A percentile compares a stretch with the other conserved stretches of the same genome.
phyloP scores from a whole-genome alignment of 2,113 vertebrate species.

The Sus scrofa region DNA sequence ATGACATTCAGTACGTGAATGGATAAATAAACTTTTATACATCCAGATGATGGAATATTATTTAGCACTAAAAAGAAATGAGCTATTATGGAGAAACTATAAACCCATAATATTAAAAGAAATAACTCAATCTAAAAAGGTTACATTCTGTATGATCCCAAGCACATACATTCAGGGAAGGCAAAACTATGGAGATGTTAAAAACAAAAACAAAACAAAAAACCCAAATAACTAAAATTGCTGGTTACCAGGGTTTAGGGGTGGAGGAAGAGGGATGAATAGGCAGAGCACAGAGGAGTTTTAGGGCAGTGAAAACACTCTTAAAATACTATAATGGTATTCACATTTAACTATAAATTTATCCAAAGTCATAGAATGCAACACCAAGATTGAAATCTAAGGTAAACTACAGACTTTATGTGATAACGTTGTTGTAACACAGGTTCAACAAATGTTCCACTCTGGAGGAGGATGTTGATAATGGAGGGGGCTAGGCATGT shows the following conservation, averaged over 20 bases:
- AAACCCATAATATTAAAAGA: not conserved
- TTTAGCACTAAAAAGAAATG: not conserved
- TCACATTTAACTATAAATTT: not conserved
- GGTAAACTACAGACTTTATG: not conserved
- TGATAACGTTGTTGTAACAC: not conserved
- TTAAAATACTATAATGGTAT: not conserved
- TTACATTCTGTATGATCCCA: not conserved
- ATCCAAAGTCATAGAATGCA: not conserved
- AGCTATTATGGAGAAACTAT: not conserved
- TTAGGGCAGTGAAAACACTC: constrained; percentile 13
- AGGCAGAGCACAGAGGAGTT: not conserved
- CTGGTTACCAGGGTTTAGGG: not conserved
- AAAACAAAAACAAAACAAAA: no score
- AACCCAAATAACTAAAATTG: not conserved
- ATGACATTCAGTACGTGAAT: not conserved
- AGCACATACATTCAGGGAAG: not conserved
- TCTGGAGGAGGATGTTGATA: not conserved
- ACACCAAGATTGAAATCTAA: not conserved
- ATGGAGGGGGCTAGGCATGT: not conserved
- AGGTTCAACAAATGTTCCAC: not conserved
- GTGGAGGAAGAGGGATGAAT: not conserved
- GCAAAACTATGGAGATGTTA: not conserved
- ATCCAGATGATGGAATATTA: not conserved
- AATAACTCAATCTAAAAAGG: not conserved
- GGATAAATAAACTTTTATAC: not conserved